Evolutionary conservation across 2,113 vertebrate genomes (phyloP).

Genomic region (Smithornis capensis): DNA sequence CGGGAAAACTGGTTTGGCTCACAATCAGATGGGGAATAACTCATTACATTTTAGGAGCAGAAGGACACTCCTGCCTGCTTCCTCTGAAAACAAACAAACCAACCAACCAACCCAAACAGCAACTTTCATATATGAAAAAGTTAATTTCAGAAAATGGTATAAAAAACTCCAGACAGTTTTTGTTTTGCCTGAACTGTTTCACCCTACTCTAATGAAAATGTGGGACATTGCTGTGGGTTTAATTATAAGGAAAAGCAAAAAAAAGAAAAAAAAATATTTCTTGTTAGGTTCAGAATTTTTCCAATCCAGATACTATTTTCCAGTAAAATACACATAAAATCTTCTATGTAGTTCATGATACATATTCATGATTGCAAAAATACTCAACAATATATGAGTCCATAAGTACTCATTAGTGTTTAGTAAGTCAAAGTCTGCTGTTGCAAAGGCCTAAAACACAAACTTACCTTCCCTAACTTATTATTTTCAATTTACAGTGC

Average conservation of each 20-base stretch:
- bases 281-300: background rate
- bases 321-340: background rate
- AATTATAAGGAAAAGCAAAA: background rate
- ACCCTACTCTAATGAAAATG: background rate
- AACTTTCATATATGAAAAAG: background rate
- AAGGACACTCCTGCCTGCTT: background rate
- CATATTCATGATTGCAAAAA: background rate
- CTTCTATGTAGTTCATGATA: background rate
- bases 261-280: background rate
- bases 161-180: background rate
- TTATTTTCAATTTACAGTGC: constrained; percentile 22
- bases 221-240: background rate
- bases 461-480: background rate
- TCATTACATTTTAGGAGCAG: background rate
- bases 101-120: background rate
- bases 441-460: background rate
- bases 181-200: background rate
- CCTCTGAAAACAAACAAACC: background rate
- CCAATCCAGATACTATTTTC: background rate
- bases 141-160: background rate
- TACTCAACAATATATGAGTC: background rate
- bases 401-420: constrained; percentile 27
- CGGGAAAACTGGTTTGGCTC: background rate
- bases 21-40: background rate
- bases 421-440: background rate